phyloP scores from a whole-genome alignment of 2,888 invertebrate genomes.

The Helobdella robusta region DNA sequence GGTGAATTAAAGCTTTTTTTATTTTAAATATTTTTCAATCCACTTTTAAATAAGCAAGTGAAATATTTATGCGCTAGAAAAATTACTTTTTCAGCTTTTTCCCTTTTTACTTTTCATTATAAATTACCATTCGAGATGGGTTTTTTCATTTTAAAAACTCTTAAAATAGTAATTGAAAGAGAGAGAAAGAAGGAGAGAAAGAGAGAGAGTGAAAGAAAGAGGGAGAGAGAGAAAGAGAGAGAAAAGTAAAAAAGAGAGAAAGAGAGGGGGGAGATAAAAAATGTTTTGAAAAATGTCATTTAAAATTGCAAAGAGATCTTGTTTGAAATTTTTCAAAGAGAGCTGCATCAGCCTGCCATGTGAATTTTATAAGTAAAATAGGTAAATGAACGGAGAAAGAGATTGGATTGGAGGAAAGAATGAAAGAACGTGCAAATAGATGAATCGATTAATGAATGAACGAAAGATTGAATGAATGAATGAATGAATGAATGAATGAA shows the following conservation, averaged over 20 bases:
- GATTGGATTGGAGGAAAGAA: background rate
- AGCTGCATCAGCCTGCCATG: too few species aligned
- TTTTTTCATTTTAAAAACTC: background rate
- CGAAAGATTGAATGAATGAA: background rate
- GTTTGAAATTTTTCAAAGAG: too few species aligned
- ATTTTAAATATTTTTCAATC: too few species aligned
- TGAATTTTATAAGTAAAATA: too few species aligned
- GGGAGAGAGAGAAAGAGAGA: background rate
- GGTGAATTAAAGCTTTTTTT: too few species aligned
- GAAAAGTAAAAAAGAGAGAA: background rate
- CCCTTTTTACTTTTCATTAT: too few species aligned
- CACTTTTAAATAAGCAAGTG: too few species aligned
- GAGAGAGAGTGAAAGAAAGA: background rate
- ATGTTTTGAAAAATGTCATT: background rate
- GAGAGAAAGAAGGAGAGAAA: background rate
- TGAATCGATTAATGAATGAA: background rate
- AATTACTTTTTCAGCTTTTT: too few species aligned
- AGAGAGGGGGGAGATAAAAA: background rate
- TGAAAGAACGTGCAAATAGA: background rate
- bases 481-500: background rate
- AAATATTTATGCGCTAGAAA: too few species aligned
- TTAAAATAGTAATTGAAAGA: background rate
- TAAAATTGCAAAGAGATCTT: too few species aligned
- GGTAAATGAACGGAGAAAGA: too few species aligned
- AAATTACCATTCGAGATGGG: too few species aligned